phyloP scores from a whole-genome alignment of 2,797 vertebrate genomes.

The Rhinella marina region DNA sequence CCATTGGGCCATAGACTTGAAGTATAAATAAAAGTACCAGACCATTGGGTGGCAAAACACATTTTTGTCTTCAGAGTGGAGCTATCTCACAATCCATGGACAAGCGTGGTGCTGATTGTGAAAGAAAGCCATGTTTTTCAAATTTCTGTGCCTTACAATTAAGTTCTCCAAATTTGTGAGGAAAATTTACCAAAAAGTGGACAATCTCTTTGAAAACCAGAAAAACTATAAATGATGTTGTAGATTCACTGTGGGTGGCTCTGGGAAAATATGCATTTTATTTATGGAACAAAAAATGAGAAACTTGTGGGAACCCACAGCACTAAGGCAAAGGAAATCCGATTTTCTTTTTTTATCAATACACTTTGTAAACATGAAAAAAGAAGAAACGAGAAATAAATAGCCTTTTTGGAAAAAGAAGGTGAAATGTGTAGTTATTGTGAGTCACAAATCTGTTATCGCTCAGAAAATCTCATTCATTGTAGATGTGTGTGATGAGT shows the following conservation, averaged over 20 bases:
- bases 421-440: neutral
- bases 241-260: constrained; percentile 27
- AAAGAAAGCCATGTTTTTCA: too few relatives aligned
- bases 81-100: too few relatives aligned
- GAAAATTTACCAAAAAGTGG: neutral
- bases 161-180: neutral
- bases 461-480: neutral
- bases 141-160: too few relatives aligned
- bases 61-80: too few relatives aligned
- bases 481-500: constrained; percentile 23
- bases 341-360: neutral
- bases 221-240: neutral
- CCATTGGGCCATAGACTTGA: too few relatives aligned
- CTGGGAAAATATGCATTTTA: constrained; percentile 30
- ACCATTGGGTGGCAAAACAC: too few relatives aligned
- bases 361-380: constrained; percentile 4
- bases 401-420: neutral
- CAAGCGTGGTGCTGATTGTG: too few relatives aligned
- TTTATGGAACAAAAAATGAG: constrained; percentile 43
- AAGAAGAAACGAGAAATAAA: neutral
- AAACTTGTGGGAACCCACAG: constrained; percentile 10
- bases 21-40: too few relatives aligned
- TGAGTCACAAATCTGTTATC: constrained; percentile 40
- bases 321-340: constrained; percentile 17
- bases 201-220: neutral